Conservation (phyloP, 2,113 vertebrate species). For the Struthio camelus region DNA sequence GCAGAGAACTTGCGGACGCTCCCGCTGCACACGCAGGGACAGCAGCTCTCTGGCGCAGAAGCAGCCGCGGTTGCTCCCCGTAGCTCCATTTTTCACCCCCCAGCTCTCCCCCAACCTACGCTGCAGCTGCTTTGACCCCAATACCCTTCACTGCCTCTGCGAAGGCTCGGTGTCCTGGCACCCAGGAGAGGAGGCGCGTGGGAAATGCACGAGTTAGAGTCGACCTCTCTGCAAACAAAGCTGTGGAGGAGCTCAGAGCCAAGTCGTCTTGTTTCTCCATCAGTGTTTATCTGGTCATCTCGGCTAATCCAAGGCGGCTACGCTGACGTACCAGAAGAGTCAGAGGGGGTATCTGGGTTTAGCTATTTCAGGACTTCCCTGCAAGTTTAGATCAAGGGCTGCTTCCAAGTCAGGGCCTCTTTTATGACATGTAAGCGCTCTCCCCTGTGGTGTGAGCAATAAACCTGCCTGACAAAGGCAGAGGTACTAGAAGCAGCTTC, state of each 20-base stretch:
- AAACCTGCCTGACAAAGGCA: background rate
- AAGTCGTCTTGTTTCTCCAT: background rate
- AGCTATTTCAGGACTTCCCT: background rate
- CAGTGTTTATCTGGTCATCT: background rate
- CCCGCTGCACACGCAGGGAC: too few species aligned
- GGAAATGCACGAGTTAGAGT: background rate
- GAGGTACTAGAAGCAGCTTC: background rate
- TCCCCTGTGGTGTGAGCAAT: background rate
- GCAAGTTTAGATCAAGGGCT: background rate
- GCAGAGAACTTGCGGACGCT: background rate
- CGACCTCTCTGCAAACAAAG: background rate
- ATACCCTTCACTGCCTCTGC: fast-evolving
- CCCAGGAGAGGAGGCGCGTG: too few species aligned
- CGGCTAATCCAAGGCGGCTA: background rate
- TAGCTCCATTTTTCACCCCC: too few species aligned
- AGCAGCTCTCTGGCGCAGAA: too few species aligned
- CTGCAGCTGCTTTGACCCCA: background rate
- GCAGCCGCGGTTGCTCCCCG: too few species aligned
- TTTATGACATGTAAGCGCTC: background rate
- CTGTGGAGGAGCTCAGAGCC: background rate
- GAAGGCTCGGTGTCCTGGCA: background rate
- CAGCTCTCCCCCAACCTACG: too few species aligned
- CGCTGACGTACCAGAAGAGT: background rate
- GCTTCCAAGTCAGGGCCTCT: background rate
- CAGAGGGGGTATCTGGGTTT: background rate